These are phyloP conservation scores for Galerucella nymphaeae DNA, from an alignment of 2,888 invertebrate species.

Conservation along the genomic window DNA sequence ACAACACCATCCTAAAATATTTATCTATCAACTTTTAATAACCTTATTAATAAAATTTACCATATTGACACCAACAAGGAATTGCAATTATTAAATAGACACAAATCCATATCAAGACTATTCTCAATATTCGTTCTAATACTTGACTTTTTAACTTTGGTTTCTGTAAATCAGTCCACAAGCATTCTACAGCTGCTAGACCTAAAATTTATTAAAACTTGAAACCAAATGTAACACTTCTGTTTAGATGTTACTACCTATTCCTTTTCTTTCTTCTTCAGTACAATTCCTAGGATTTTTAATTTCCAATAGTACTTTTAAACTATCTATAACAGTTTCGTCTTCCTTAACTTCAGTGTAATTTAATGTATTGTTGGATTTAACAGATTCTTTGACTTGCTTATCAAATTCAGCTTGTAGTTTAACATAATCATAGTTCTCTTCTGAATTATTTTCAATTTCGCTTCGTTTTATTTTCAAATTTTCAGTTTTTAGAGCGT, in stretches of 20 bases:
- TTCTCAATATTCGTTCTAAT: slow-evolving; percentile 56
- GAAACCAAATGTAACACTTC: background rate
- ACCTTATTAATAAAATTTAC: slow-evolving; percentile 51
- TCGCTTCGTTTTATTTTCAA: slow-evolving; percentile 30
- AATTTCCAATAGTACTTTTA: slow-evolving; percentile 58
- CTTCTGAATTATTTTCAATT: slow-evolving; percentile 34
- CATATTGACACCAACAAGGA: slow-evolving; percentile 68
- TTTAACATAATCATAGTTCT: slow-evolving; percentile 52
- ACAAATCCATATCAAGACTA: slow-evolving; percentile 63
- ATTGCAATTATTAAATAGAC: slow-evolving; percentile 65
- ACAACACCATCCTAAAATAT: slow-evolving; percentile 71
- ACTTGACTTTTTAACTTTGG: slow-evolving; percentile 48
- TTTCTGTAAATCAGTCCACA: slow-evolving; percentile 59
- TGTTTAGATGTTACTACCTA: slow-evolving; percentile 55
- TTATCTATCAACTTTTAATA: background rate
- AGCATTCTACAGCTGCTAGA: slow-evolving; percentile 61
- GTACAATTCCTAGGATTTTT: slow-evolving; percentile 65
- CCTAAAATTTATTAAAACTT: slow-evolving; percentile 26
- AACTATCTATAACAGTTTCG: slow-evolving; percentile 59
- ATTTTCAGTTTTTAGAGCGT: slow-evolving; percentile 8
- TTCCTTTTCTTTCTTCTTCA: slow-evolving; percentile 63
- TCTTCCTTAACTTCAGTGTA: slow-evolving; percentile 63
- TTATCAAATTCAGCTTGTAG: slow-evolving; percentile 64
- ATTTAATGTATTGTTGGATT: slow-evolving; percentile 62
- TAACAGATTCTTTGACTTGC: slow-evolving; percentile 57